Evolutionary conservation across 2,113 vertebrate species (phyloP).

Genomic region (Perognathus longimembris): DNA sequence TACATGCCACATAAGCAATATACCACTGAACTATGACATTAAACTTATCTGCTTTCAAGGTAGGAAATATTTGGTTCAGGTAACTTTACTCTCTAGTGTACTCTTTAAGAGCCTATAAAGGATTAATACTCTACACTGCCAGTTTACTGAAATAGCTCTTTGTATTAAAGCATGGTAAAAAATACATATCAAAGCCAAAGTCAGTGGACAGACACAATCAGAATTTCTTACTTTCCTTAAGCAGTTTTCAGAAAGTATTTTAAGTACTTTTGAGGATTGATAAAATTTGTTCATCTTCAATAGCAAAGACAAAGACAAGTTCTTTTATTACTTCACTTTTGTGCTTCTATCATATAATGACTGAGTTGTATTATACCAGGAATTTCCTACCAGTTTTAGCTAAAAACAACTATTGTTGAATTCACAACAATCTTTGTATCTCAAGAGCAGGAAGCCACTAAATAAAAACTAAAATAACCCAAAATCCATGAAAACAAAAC

Average conservation of each 20-base stretch:
- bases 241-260: conserved; percentile 10
- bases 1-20: no score
- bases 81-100: neutral
- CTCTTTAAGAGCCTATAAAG: neutral
- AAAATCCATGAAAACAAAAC: no score
- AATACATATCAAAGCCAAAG: neutral
- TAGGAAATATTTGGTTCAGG: neutral
- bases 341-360: conserved; percentile 11
- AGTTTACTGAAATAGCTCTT: neutral
- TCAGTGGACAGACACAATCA: neutral
- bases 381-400: neutral
- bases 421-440: neutral
- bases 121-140: neutral
- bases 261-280: neutral
- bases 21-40: no score
- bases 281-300: conserved; percentile 14
- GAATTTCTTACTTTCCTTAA: neutral
- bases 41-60: neutral
- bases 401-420: neutral
- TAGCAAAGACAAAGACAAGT: neutral
- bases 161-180: neutral
- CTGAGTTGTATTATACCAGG: neutral
- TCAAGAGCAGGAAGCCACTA: conserved; percentile 5
- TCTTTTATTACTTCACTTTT: neutral
- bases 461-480: neutral